Base-by-base conservation (phyloP, 2,113 vertebrate genomes). In the Polypterus bichir region DNA sequence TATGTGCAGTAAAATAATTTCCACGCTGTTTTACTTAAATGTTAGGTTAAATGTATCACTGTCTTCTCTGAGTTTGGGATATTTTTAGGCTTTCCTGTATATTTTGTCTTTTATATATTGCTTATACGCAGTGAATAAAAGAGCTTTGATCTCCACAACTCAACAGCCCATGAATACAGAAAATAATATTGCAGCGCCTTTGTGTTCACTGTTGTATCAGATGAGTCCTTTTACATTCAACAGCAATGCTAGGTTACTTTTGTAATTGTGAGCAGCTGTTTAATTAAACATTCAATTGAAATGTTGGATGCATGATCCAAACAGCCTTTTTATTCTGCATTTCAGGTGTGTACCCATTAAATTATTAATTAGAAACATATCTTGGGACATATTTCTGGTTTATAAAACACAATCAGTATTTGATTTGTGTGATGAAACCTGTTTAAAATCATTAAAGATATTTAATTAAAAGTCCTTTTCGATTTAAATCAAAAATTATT, bases 221-320 rank as follows among this genome's bases (percentile, higher is more conserved):
- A 61, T 45, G 44, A 58, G 48, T 27, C 61, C 68, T 66, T 68
- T 66, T 49, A 68, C 66, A 56, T 48, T 48, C 66, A 67, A 46
- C 6, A 61, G 52, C 11, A 45, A 3, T 56, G 46, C 59, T 52
- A 57, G 11, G 60, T 58, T 67, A 57, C 54, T 52, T 57, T 48
- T 51, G 60, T 59, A 65, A 62, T 62, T 63, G 64, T 56, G 54
- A 58, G 47, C 44, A 51, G 54, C 69, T 74, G 65, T 77, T 76
- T 74, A 79, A 79, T 79, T 74, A 79, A 78, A 71, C 76, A 78
- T 78, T 71, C 76, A 63, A 78, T 78, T 75, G 70, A 70, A 64
- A 71, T 70, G 68, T 78, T 71, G 72, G 55, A 74, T 66, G 59
- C 59, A 62, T 54, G 46, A 67, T 55, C 49, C 54, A 64, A 54